Evolutionary conservation across 1,140 invertebrate genomes (phyloP).

Genomic region (Pogonomyrmex barbatus): DNA sequence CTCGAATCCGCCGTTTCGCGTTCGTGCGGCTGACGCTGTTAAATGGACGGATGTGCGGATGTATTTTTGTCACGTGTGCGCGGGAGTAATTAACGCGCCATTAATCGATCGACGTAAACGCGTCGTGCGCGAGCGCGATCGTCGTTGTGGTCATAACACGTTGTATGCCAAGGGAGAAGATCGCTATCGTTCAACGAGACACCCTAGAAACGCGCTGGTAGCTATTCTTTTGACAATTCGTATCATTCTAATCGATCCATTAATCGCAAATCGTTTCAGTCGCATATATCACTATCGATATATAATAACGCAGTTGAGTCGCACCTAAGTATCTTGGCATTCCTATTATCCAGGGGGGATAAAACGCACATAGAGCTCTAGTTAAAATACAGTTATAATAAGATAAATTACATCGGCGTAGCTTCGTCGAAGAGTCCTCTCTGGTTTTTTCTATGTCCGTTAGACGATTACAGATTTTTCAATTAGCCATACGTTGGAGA

Average conservation of each 20-base stretch:
- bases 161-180: not conserved
- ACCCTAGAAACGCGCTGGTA: not conserved
- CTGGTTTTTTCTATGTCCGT: not conserved
- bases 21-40: conserved; percentile 49
- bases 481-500: not conserved
- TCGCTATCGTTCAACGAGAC: conserved; percentile 23
- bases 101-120: conserved; percentile 51
- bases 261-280: not conserved
- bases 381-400: not conserved
- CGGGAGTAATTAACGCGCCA: conserved; percentile 54
- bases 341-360: not conserved
- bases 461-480: conserved; percentile 10
- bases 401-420: not conserved
- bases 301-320: not conserved
- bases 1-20: conserved; percentile 16
- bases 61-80: conserved; percentile 61
- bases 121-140: conserved; percentile 9
- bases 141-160: conserved; percentile 24
- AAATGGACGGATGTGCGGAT: conserved; percentile 37
- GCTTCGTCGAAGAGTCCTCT: not conserved
- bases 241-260: conserved; percentile 11
- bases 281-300: not conserved
- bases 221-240: conserved; percentile 17
- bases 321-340: not conserved
- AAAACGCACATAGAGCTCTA: not conserved